Percentiles rank a stretch among this genome's conserved stretches.
Conservation (phyloP, 2,888 invertebrate species). For the Plebejus anna region DNA sequence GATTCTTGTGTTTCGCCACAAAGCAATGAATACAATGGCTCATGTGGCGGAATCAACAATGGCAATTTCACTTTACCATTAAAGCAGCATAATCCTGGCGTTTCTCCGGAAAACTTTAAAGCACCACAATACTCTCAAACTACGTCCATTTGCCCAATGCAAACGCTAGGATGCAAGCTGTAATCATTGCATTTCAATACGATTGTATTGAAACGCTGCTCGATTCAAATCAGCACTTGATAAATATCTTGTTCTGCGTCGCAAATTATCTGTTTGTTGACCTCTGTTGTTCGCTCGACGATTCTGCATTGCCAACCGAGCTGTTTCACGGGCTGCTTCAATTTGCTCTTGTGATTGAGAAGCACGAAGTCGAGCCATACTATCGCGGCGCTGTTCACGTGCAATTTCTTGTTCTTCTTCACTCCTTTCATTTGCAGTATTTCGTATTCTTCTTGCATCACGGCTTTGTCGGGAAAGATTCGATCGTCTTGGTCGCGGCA, state of each 20-base stretch:
- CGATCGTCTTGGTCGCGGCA: too few species aligned
- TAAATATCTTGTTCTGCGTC: conserved; percentile 40
- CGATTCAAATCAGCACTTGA: conserved; percentile 48
- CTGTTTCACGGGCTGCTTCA: conserved; percentile 45
- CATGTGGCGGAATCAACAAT: conserved; percentile 42
- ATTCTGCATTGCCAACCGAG: conserved; percentile 45
- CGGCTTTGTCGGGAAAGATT: conserved; percentile 37
- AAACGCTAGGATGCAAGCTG: conserved; percentile 41
- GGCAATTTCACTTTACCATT: conserved; percentile 42
- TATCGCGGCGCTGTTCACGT: conserved; percentile 43
- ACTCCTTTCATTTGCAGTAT: too few species aligned
- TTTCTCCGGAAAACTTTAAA: conserved; percentile 41
- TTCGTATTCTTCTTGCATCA: too few species aligned
- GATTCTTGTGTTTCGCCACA: conserved; percentile 40
- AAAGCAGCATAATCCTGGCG: conserved; percentile 43
- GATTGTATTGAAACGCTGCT: conserved; percentile 45
- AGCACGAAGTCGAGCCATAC: conserved; percentile 44
- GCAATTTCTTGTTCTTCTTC: too few species aligned
- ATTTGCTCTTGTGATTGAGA: conserved; percentile 44
- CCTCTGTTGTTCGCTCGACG: conserved; percentile 42
- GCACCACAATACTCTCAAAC: conserved; percentile 36
- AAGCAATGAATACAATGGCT: conserved; percentile 43
- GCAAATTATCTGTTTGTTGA: conserved; percentile 35
- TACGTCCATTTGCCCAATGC: conserved; percentile 43
- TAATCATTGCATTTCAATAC: too few species aligned